Evolutionary conservation across 2,113 vertebrate species (phyloP), one percentile per base, ranked within the genome.

Genomic region (Pyrgilauda ruficollis): DNA sequence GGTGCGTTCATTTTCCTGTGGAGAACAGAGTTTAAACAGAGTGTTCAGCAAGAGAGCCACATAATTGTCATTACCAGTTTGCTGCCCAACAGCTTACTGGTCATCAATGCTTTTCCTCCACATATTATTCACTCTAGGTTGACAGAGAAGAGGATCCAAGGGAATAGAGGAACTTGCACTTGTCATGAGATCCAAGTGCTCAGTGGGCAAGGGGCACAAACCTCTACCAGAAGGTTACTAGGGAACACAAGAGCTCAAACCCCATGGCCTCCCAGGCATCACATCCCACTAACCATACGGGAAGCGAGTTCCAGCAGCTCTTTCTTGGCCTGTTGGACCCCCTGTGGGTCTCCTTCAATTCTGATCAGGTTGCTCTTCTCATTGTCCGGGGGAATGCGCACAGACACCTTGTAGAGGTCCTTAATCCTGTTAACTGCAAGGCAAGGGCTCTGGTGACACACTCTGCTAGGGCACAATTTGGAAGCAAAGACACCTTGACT

Each of bases 301-400:
- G 98, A 99, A 64, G 99, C 99, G 16, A 99, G 99, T 98, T 99
- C 99, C 86, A 99, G 97, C 97, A 99, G 98, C 98, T 99, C 99
- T 97, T 99, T 99, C 98, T 99, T 99, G 97, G 99, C 99, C 96
- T 99, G 99, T 97, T 99, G 99, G 67, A 99, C 99, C 26, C 99
- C 99, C 96, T 99, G 99, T 35, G 99, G 99, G 96, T 99, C 99
- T 61, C 99, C 99, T 97, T 99, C 99, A 17, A 99, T 99, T 83
- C 99, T 98, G 96, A 99, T 99, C 97, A 99, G 96, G 98, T 98
- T 99, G 98, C 99, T 99, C 94, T 99, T 99, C 96, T 99, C 99
- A 9, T 99, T 99, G 97, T 99, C 99, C 9, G 99, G 99, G 39
- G 99, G 99, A 97, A 99, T 99, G 52, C 99, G 99, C 95, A 99